Base-by-base conservation (phyloP, 2,113 vertebrate genomes). In the Pseudonaja textilis region DNA sequence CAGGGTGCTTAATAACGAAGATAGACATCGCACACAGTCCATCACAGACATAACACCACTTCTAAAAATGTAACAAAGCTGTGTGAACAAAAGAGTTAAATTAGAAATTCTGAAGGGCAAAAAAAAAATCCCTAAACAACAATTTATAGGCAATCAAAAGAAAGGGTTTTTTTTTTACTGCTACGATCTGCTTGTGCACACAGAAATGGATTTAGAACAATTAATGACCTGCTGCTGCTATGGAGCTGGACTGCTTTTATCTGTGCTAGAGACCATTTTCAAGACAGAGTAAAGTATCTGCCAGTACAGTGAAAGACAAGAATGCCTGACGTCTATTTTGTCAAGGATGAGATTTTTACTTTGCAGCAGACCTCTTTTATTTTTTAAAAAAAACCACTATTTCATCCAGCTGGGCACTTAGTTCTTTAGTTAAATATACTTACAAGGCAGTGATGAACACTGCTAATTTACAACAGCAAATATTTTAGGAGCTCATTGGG, bases 391-490 rank as follows among this genome's bases (percentile, higher is more conserved):
- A 45, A 5, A 45, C 3, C 23, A 1, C 50, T 14, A 0, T 0
- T 11, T 0, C 0, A 6, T 34, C 0, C 56, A 56, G 90, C 85
- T 52, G 39, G 86, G 39, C 7, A 29, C 74, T 93, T 0, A 9
- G 45, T 55, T 93, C 45, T 91, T 89, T 89, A n/a, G 45, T 85
- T 89, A 89, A 93, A 42, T 47, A 85, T 89, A 52, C 45, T 93
- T 85, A 54, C 61, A 89, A 55, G 85, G 42, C 52, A 64, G 11
- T 42, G 4, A 54, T 89, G 85, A 91, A 91, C 85, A 55, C 89
- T 55, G 89, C n/a, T 86, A 61, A 89, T 91, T 91, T 91, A 45
- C 54, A 88, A 47, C 34, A n/a, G 45, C 69, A 94, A 81, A 90
- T 90, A 91, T 54, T 90, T 57, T 81, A 92, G 25, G 54, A 52